A percentile compares a stretch with the other conserved stretches of the same genome.
These are phyloP conservation scores for Antitype chi DNA, from an alignment of 2,888 invertebrate genomes.

Conservation along the genomic window DNA sequence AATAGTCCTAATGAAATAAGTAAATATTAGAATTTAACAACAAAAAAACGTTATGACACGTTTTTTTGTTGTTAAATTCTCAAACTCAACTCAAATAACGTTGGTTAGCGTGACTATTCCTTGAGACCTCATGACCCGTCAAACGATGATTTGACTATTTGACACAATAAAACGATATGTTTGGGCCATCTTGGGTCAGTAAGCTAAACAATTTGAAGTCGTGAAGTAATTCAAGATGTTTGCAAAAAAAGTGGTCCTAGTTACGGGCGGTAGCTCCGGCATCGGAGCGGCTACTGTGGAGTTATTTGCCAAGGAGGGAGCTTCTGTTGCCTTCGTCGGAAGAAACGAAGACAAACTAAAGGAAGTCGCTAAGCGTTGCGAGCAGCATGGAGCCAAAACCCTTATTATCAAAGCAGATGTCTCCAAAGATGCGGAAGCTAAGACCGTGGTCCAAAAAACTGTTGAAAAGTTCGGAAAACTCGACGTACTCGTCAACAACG, in stretches of 20 bases:
- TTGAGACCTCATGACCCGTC: neutral
- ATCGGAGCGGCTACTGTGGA: conserved; percentile 92
- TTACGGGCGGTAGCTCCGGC: conserved; percentile 91
- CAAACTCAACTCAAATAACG: too few species aligned
- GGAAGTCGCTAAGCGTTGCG: conserved; percentile 82
- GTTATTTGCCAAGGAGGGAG: conserved; percentile 91
- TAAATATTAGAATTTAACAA: neutral
- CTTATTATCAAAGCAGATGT: conserved; percentile 72
- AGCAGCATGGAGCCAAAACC: conserved; percentile 57
- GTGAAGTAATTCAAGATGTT: conserved; percentile 67
- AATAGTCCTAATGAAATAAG: neutral
- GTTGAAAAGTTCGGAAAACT: conserved; percentile 70
- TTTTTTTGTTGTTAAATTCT: too few species aligned
- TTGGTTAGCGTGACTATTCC: neutral
- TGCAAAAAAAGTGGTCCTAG: conserved; percentile 73
- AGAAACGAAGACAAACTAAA: conserved; percentile 92
- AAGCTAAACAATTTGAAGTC: too few species aligned
- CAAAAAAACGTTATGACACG: neutral
- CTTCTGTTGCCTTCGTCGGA: conserved; percentile 91
- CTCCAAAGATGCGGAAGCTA: conserved; percentile 69
- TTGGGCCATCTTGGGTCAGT: neutral
- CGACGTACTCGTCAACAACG: conserved; percentile 75
- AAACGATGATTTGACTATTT: neutral
- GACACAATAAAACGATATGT: neutral
- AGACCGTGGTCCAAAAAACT: conserved; percentile 66